Percentiles rank a stretch among this genome's conserved stretches.
Evolutionary conservation across 2,113 vertebrate genomes (phyloP).

Genomic region (Oryzias javanicus): DNA sequence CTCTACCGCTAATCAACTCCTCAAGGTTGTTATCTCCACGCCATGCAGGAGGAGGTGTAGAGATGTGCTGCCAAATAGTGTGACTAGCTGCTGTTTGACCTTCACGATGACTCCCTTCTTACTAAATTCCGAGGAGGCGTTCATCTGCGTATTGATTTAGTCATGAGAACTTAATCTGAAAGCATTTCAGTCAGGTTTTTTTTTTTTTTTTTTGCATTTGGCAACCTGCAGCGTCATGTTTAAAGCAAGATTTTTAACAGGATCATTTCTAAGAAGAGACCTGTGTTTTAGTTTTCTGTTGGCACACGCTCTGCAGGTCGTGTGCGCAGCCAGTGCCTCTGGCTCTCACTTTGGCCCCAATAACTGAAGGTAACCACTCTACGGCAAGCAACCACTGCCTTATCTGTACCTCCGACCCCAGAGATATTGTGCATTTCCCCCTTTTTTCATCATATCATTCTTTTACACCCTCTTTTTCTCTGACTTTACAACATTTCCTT

Average conservation of each 20-base stretch:
- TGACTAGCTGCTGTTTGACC: conserved; percentile 67
- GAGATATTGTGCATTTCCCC: conserved; percentile 39
- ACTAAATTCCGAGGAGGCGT: conserved; percentile 59
- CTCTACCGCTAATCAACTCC: conserved; percentile 73
- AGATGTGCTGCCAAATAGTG: conserved; percentile 56
- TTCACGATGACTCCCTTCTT: conserved; percentile 63
- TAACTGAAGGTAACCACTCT: conserved; percentile 61
- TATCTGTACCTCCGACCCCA: conserved; percentile 56
- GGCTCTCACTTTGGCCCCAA: conserved; percentile 65
- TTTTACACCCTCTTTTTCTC: conserved; percentile 13
- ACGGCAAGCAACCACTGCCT: conserved; percentile 63
- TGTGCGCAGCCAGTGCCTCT: conserved; percentile 56
- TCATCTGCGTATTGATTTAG: conserved; percentile 73
- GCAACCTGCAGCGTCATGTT: conserved; percentile 58
- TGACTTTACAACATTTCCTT: conserved; percentile 32
- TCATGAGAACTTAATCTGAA: conserved; percentile 75
- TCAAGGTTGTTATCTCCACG: conserved; percentile 70
- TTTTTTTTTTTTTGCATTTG: conserved; percentile 50
- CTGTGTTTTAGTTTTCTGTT: conserved; percentile 53
- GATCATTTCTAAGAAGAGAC: conserved; percentile 61
- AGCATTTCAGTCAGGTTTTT: conserved; percentile 72
- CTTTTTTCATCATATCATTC: conserved; percentile 11
- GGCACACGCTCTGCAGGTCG: conserved; percentile 58
- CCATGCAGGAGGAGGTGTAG: conserved; percentile 50
- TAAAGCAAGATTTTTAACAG: conserved; percentile 67